Base-by-base conservation (phyloP, 2,888 invertebrate species). In the Marronus borbonicus region DNA sequence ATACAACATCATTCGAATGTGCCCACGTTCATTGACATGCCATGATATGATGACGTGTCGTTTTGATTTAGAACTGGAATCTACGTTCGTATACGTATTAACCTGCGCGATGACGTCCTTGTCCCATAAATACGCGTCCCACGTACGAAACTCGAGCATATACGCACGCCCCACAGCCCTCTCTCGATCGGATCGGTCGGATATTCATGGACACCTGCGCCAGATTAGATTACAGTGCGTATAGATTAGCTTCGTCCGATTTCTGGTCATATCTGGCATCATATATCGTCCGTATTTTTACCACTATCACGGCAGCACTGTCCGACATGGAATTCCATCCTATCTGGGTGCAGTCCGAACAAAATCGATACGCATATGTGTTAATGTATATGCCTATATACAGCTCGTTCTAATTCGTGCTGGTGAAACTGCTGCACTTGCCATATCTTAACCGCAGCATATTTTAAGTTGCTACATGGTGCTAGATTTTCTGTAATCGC, bases 131-230 rank as follows among this genome's bases (percentile, higher is more conserved):
- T 85, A 84, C 84, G 79, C 85, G 78, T 65, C 85, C 85, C 84
- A 85, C 85, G 83, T 83, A 82, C 83, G 79, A 84, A 85, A 85
- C 83, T 81, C 81, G 81, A 80, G 81, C 82, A 84, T 84, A 82
- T 81, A 81, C 82, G 58, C 17, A 72, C 58, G 58, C 72, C 72
- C 20, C 58, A 58, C 55, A 72, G 72, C 58, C 58, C 72, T 20
- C 36, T 60, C 83, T 77, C 80, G 81, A 82, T 82, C 80, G 82
- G 81, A 82, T 82, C 80, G 82, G 72, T 20, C 70, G 83, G 84
- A 85, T 85, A 86, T 85, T 85, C 85, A 84, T 84, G 84, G 85
- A 85, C 86, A 86, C 86, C 86, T 86, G 86, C 85, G 84, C 85
- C 83, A 84, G 85, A 85, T 85, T 85, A 85, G 85, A 85, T 85